Conservation (phyloP, 2,888 invertebrate species). For the Xestia sexstrigata region DNA sequence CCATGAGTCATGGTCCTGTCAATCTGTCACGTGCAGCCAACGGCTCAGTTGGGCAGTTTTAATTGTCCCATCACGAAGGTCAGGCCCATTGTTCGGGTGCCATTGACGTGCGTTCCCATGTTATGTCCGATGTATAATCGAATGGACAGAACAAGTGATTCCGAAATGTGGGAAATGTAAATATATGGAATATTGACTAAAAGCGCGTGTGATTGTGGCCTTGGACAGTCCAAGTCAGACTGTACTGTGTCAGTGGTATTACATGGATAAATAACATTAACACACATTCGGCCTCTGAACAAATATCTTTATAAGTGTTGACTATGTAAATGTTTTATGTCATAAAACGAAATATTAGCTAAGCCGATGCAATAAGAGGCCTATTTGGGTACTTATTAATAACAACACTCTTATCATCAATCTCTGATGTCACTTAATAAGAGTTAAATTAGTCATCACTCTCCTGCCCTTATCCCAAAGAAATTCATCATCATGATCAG, state of each 20-base stretch:
- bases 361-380: neutral
- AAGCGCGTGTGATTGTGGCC: constrained; percentile 8
- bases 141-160: constrained; percentile 33
- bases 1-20: constrained; percentile 46
- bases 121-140: constrained; percentile 46
- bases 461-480: too few species aligned
- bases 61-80: constrained; percentile 61
- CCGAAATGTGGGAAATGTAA: constrained; percentile 31
- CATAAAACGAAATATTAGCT: constrained; percentile 3
- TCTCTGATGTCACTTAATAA: neutral
- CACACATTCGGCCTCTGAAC: constrained; percentile 16
- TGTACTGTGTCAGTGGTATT: constrained; percentile 6
- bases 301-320: constrained; percentile 7
- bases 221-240: neutral
- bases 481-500: neutral
- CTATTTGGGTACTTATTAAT: neutral
- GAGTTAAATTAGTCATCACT: neutral
- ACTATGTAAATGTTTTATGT: constrained; percentile 10
- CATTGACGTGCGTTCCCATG: constrained; percentile 61
- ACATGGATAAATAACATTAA: constrained; percentile 24
- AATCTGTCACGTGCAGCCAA: constrained; percentile 53
- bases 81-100: constrained; percentile 58
- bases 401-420: neutral
- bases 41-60: constrained; percentile 58
- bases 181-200: constrained; percentile 21